Conservation (phyloP, 1,140 invertebrate genomes). For the Hestina assimilis region DNA sequence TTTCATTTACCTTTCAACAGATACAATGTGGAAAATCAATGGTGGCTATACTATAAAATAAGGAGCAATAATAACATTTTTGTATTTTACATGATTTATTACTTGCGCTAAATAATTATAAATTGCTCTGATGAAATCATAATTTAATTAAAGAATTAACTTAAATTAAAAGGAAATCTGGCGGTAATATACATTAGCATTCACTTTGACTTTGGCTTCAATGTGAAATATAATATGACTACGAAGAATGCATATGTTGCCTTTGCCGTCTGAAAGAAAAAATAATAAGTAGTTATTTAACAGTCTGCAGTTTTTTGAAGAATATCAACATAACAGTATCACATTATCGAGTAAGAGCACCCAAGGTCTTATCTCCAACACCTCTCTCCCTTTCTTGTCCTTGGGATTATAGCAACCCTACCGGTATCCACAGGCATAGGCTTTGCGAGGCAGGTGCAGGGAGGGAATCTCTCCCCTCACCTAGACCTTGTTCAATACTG, state of each 20-base stretch:
- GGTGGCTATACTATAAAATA: too few relatives aligned
- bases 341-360: too few relatives aligned
- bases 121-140: constrained; percentile 40
- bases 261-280: constrained; percentile 80
- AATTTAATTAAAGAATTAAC: constrained; percentile 18
- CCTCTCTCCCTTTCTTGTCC: too few relatives aligned
- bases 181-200: constrained; percentile 39
- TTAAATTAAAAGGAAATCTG: constrained; percentile 34
- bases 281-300: not conserved
- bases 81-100: constrained; percentile 53
- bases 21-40: too few relatives aligned
- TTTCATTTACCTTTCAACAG: not conserved
- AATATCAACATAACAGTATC: too few relatives aligned
- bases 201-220: constrained; percentile 83
- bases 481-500: too few relatives aligned
- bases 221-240: constrained; percentile 78
- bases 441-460: too few relatives aligned
- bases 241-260: constrained; percentile 81
- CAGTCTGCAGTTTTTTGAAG: not conserved
- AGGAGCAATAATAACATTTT: not conserved
- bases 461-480: not conserved
- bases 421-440: too few relatives aligned
- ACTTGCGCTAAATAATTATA: constrained; percentile 40
- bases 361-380: too few relatives aligned
- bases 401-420: too few relatives aligned